Percentiles rank a stretch among this genome's conserved stretches.
phyloP scores from a whole-genome alignment of 2,113 vertebrate species.

The Psilopsiagon aymara region DNA sequence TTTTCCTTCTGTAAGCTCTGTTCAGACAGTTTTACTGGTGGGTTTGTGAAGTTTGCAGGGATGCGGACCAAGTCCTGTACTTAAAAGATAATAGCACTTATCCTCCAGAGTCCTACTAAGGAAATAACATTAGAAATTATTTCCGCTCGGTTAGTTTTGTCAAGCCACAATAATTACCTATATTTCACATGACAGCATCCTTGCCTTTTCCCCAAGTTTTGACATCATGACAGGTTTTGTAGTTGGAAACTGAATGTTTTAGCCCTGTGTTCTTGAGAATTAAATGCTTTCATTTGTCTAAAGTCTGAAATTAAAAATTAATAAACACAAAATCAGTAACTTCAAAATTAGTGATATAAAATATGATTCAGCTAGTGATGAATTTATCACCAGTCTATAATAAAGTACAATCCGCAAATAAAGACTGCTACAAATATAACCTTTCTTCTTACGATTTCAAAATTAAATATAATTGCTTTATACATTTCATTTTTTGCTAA shows the following conservation, averaged over 20 bases:
- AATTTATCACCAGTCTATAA: not conserved
- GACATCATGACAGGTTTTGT: not conserved
- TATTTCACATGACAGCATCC: not conserved
- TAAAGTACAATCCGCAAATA: not conserved
- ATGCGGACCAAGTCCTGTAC: not conserved
- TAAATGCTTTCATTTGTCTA: not conserved
- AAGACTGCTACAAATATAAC: not conserved
- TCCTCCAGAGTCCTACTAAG: not conserved
- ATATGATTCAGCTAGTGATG: not conserved
- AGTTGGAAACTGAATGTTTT: not conserved
- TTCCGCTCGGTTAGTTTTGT: not conserved
- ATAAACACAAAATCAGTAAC: not conserved
- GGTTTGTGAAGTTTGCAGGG: not conserved
- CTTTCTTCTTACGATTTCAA: not conserved
- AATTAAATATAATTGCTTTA: not conserved
- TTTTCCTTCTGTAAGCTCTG: not conserved
- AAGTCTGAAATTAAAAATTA: not conserved
- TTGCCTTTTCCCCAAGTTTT: not conserved
- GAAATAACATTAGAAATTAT: not conserved
- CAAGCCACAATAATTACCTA: not conserved
- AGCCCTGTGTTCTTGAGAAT: not conserved
- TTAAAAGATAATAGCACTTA: not conserved
- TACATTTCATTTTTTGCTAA: not conserved
- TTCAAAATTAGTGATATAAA: slow-evolving; percentile 24
- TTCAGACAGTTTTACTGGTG: not conserved